These are phyloP conservation scores for Pagrus major DNA, from an alignment of 2,113 vertebrate genomes.

Conservation along the genomic window DNA sequence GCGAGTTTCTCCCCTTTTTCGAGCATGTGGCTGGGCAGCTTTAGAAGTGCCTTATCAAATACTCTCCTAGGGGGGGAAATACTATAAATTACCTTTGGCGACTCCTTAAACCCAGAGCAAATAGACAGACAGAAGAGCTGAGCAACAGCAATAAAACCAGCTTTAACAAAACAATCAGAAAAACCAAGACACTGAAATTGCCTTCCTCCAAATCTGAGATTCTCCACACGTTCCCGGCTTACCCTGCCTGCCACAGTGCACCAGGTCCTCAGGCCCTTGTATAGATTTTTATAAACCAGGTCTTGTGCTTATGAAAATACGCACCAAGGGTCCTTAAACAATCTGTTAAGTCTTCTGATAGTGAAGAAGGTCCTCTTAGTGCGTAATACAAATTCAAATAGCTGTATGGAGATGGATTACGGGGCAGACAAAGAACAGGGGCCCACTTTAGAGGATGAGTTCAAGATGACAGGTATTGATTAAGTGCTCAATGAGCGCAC, in stretches of 20 bases:
- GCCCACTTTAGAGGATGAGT: conserved; percentile 78
- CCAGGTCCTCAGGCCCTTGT: conserved; percentile 50
- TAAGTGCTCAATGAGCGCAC: conserved; percentile 79
- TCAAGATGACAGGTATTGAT: conserved; percentile 84
- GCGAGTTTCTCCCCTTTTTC: conserved; percentile 36
- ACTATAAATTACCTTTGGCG: conserved; percentile 77
- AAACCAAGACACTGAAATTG: conserved; percentile 74
- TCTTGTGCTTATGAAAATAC: conserved; percentile 70
- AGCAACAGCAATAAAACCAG: conserved; percentile 80
- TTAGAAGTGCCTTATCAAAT: conserved; percentile 73
- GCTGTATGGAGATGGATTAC: conserved; percentile 78
- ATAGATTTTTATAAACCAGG: conserved; percentile 75
- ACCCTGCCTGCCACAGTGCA: conserved; percentile 53
- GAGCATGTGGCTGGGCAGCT: conserved; percentile 45
- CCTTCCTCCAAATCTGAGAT: conserved; percentile 59
- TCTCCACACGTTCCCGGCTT: conserved; percentile 62
- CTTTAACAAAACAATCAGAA: conserved; percentile 80
- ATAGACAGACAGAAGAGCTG: conserved; percentile 74
- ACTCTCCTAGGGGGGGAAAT: conserved; percentile 59
- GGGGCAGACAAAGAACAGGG: conserved; percentile 63
- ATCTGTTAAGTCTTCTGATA: conserved; percentile 79
- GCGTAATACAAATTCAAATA: conserved; percentile 81
- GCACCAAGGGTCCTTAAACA: conserved; percentile 76
- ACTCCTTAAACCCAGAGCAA: conserved; percentile 79
- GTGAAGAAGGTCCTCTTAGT: conserved; percentile 71